Percentiles rank a stretch among this genome's conserved stretches.
These are phyloP conservation scores for Macroglossus sobrinus DNA, from an alignment of 2,113 vertebrate species.

Conservation along the genomic window DNA sequence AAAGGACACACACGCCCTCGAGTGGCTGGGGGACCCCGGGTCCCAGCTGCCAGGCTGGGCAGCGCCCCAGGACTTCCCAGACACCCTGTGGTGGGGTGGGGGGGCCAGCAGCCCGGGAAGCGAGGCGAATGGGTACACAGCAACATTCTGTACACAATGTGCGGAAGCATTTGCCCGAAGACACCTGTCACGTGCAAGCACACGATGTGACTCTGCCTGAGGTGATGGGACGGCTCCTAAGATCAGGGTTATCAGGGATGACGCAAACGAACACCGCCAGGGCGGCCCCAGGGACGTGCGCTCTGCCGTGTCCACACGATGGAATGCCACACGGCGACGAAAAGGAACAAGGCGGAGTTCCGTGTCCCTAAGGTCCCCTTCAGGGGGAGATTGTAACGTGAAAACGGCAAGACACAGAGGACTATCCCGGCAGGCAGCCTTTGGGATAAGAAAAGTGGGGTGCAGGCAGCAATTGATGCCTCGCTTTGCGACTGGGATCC, in stretches of 20 bases:
- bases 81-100: background rate
- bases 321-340: accelerated
- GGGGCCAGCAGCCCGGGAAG: accelerated
- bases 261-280: accelerated
- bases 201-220: accelerated
- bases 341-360: background rate
- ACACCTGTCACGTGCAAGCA: accelerated
- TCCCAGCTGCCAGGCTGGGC: background rate
- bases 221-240: background rate
- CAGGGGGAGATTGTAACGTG: accelerated
- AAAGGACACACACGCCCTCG: background rate
- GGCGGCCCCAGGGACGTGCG: accelerated
- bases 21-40: background rate
- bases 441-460: background rate
- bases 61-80: accelerated
- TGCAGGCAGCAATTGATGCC: accelerated
- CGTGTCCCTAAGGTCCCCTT: accelerated
- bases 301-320: accelerated
- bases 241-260: background rate
- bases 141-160: accelerated
- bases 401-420: background rate
- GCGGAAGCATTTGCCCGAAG: background rate
- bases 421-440: accelerated
- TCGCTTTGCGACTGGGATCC: background rate
- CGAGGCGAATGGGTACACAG: accelerated